Base-by-base conservation (phyloP, 1,140 invertebrate species). In the Chymomyza costata region DNA sequence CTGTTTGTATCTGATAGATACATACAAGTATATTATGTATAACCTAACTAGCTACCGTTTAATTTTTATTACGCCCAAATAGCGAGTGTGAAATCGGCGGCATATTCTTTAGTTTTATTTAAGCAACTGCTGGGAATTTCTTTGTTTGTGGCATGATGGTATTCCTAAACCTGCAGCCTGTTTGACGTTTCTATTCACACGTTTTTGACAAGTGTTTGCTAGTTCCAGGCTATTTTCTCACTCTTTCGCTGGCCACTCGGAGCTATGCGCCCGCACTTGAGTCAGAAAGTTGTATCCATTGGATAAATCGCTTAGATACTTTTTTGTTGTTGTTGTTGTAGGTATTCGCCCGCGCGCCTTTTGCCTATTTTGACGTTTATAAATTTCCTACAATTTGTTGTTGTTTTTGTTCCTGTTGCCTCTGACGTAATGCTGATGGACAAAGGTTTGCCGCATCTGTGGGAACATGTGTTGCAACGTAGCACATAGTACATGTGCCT, bases 331-430 rank as follows among this genome's bases (percentile, higher is more conserved):
- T 6, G 13, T 5, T 11, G 31, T 11, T 11, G n/a, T n/a, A n/a
- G 31, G n/a, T 34, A n/a, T 11, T 3, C 50, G 34, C 44, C 37
- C 34, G 11, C 15, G 19, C 14, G 51, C 49, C 50, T 65, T 63
- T 71, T 60, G 60, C 46, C 66, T 82, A 82, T 82, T 82, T 82
- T 82, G 78, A 82, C 70, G 78, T 82, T 82, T 82, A 82, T 82
- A 82, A 82, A 82, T 82, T 67, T 78, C 55, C 58, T 52, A 65
- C 67, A 61, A 69, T 82, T 78, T 78, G 60, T 80, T 78, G 61
- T 64, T 60, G 32, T 65, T 45, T 45, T 32, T 39, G 39, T 31
- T 15, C 54, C 25, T 34, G 11, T 15, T 14, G 10, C 25, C 43
- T 61, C 60, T 76, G 78, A 78, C 78, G 67, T 60, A 73, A 71